Evolutionary conservation across 64 coral and sea anemone genomes (phyloP), one percentile per base, ranked within the genome.

Genomic region (Porites lutea): DNA sequence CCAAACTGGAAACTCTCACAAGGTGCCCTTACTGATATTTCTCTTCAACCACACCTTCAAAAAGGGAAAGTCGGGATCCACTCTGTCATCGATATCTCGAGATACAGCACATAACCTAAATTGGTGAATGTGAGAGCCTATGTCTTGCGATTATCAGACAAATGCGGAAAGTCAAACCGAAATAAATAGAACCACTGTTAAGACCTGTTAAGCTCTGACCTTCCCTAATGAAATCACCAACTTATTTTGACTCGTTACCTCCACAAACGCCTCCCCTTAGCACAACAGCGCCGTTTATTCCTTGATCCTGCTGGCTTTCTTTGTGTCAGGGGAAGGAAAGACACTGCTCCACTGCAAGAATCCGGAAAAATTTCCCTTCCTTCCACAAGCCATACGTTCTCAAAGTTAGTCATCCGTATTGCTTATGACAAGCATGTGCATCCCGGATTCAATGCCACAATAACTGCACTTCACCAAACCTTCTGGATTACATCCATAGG

Each of bases 281-380:
- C 75, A 50, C 64, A 53, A 48, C 89, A 92, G 55, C 76, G 92
- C 49, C 57, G 89, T 46, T 64, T 88, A 16, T 88, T 83, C 46
- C 62, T 89, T 74, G 83, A 96, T 76, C 37, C 68, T 10, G 51
- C 70, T 68, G 82, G 74, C 37, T 50, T 87, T 54, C 21, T 79
- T 48, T 73, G 82, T 27, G 85, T 79, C 59, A 81, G 80, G 37
- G 90, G 82, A 54, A 71, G 89, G 74, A 90, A 82, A 86, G 82
- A 92, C 71, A 92, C 77, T 60, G 71, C 88, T 7, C 67, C 86
- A 4, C 18, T 88, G 18, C 9, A 10, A 53, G 67, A 74, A 48
- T 55, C 27, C 7, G 3, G 4, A 13, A 21, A 73, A 87, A 67
- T 87, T 70, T 70, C 83, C 83, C 19, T 4, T 87, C 8, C 66